Evolutionary conservation across 1,140 invertebrate species (phyloP), one percentile per base, ranked within the genome.

Genomic region (Zaprionus nigranus): DNA sequence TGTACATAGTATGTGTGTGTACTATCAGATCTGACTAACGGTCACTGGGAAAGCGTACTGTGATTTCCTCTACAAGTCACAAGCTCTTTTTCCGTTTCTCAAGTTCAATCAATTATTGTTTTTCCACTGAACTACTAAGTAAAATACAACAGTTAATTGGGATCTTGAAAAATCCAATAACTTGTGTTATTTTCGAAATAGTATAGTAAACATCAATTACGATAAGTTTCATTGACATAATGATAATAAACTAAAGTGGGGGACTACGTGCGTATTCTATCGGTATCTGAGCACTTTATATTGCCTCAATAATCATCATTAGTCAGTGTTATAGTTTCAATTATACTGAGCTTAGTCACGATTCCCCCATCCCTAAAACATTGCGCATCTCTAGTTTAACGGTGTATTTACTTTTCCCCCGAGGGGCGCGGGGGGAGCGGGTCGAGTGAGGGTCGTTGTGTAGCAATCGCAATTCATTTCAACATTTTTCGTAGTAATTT

Each of bases 401-500:
- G 53, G 28, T 11, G 24, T 61, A 57, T 53, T 73, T 61, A 53
- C 72, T 68, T 46, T 57, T 36, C 11, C 3, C 40, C 40, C 40
- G 22, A 56, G 51, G 61, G 63, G 59, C n/a, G 62, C 56, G 20
- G 20, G 20, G 20, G 38, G 30, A 9, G 30, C 9, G 30, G 30
- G 30, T 11, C 3, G 30, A 11, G 30, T 3, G 30, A 34, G 30
- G 9, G 30, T 34, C 36, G 36, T 38, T 15, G 36, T 38, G 22
- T 20, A 43, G 40, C 4, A 6, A 34, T 53, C 40, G 40, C n/a
- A 17, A 46, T 46, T 49, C 15, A 17, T 59, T 61, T 38, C 9
- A 60, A 34, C 24, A 38, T 56, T 79, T 64, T 83, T 80, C 83
- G 64, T 88, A 83, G 83, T 87, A 87, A 82, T 87, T 69, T 87